These are phyloP conservation scores for Micromesistius poutassou DNA, from an alignment of 2,797 vertebrate species.

Conservation along the genomic window DNA sequence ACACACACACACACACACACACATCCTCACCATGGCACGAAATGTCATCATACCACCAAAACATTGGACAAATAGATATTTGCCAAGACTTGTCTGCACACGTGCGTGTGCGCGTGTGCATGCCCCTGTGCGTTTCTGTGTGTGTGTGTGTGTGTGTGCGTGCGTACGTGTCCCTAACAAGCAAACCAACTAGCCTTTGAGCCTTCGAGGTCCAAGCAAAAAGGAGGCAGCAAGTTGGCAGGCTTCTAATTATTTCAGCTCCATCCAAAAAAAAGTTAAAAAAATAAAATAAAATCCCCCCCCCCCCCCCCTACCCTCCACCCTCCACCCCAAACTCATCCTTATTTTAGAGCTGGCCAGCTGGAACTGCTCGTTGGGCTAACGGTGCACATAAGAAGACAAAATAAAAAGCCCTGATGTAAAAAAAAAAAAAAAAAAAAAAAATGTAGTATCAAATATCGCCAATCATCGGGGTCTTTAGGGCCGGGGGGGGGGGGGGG, in stretches of 20 bases:
- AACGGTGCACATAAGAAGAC: not conserved
- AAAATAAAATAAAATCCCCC: not conserved
- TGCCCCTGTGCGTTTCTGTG: too few relatives aligned
- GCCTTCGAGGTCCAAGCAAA: slow-evolving; percentile 30
- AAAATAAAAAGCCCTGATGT: not conserved
- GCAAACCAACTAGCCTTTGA: slow-evolving; percentile 42
- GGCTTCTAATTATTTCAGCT: slow-evolving; percentile 60
- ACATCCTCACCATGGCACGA: slow-evolving; percentile 22
- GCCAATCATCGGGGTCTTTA: not conserved
- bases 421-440: not conserved
- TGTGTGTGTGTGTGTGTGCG: not conserved
- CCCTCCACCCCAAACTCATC: slow-evolving; percentile 47
- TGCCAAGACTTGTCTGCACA: not conserved
- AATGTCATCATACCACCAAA: not conserved
- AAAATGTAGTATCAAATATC: not conserved
- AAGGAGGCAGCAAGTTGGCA: slow-evolving; percentile 34
- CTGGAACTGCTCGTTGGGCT: slow-evolving; percentile 16
- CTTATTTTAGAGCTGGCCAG: slow-evolving; percentile 54
- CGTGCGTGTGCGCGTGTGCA: too few relatives aligned
- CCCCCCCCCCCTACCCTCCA: too few relatives aligned
- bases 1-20: slow-evolving; percentile 26
- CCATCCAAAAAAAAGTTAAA: slow-evolving; percentile 22
- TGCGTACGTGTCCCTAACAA: slow-evolving; percentile 42
- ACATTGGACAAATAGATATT: not conserved
- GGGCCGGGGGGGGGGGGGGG: rapidly evolving